Conservation (phyloP, 2,113 vertebrate species). For the Pholis gunnellus region DNA sequence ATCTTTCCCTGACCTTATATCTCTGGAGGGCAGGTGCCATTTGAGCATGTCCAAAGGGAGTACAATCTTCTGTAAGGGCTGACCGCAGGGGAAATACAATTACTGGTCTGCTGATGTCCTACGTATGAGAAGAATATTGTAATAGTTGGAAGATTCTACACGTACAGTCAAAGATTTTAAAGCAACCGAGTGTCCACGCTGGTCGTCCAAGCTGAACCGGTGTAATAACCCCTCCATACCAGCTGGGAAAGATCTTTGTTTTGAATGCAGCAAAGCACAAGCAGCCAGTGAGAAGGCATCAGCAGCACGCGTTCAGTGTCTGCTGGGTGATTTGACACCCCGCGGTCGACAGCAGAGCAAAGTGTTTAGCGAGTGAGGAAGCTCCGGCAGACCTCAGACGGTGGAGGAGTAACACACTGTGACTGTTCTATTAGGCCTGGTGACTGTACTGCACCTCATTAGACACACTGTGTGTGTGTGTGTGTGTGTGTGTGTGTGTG, state of each 20-base stretch:
- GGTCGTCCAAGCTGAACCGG: neutral
- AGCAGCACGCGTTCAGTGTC: conserved; percentile 8
- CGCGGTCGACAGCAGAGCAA: conserved; percentile 46
- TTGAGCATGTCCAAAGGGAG: neutral
- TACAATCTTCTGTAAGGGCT: neutral
- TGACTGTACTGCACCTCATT: conserved; percentile 69
- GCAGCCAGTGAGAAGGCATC: conserved; percentile 44
- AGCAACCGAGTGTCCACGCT: neutral
- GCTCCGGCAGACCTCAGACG: conserved; percentile 40
- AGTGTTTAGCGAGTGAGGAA: conserved; percentile 54
- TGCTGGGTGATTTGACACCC: conserved; percentile 43
- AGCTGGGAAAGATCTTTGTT: conserved; percentile 50
- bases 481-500: conserved; percentile 8
- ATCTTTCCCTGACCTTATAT: neutral
- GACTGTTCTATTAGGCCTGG: conserved; percentile 64
- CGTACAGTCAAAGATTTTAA: neutral
- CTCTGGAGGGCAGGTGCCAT: neutral
- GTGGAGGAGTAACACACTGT: conserved; percentile 58
- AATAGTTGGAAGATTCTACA: neutral
- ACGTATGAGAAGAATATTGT: neutral
- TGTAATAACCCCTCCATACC: conserved; percentile 4
- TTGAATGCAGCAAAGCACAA: conserved; percentile 30
- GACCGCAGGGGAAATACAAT: neutral
- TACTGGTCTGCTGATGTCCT: neutral
- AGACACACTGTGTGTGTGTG: conserved; percentile 28